Evolutionary conservation across 2,888 invertebrate genomes (phyloP).

Genomic region (Papilio protenor): DNA sequence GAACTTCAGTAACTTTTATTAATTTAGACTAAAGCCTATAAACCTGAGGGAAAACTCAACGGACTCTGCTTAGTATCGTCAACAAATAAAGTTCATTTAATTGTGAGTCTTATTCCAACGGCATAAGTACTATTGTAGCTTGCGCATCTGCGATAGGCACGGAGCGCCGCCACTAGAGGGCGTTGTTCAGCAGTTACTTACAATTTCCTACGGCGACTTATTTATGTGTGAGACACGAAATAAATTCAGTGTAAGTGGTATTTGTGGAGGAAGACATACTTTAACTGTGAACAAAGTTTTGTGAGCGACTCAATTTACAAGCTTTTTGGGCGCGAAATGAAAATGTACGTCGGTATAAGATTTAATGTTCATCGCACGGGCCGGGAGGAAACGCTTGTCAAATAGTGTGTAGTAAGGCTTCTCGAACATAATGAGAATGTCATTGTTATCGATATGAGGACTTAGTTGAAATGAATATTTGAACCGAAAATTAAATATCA

Average conservation of each 20-base stretch:
- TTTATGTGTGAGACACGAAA: conserved; percentile 72
- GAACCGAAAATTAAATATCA: neutral
- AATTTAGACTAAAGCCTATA: too few relatives aligned
- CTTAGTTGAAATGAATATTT: neutral
- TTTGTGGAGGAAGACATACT: conserved; percentile 65
- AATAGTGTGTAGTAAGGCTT: neutral
- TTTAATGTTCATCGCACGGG: neutral
- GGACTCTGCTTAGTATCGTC: too few relatives aligned
- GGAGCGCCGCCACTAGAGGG: conserved; percentile 45
- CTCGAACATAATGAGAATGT: neutral
- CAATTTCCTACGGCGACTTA: conserved; percentile 63
- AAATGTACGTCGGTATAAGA: conserved; percentile 15
- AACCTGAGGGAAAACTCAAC: neutral
- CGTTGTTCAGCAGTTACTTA: conserved; percentile 68
- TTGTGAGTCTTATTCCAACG: neutral
- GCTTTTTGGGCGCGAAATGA: conserved; percentile 30
- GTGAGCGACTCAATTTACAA: conserved; percentile 48
- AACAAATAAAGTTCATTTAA: neutral
- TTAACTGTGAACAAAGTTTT: conserved; percentile 56
- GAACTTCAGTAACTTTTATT: too few relatives aligned
- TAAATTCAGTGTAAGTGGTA: conserved; percentile 77
- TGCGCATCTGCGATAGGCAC: neutral
- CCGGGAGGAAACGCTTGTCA: neutral
- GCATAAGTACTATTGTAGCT: neutral
- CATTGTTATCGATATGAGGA: neutral